Evolutionary conservation across 2,888 invertebrate species (phyloP), one percentile per base, ranked within the genome.

Genomic region (Lapara coniferarum): DNA sequence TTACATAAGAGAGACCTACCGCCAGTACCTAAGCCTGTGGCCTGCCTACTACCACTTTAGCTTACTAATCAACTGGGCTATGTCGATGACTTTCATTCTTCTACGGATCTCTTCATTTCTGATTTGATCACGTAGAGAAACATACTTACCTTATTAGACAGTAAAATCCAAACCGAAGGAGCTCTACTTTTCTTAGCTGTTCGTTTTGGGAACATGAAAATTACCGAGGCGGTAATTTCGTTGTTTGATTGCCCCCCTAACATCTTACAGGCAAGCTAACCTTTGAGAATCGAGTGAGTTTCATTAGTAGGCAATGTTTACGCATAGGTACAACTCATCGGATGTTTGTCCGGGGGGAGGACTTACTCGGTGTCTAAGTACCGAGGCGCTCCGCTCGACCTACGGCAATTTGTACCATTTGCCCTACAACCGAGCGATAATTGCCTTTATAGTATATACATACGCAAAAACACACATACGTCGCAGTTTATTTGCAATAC

Each of bases 381-480:
- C 44, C 46, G 16, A 7, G 69, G 68, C 70, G 70, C 71, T 16
- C 16, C 56, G 66, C 55, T 66, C 66, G 69, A 69, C 69, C 69
- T 69, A 69, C 69, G 66, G 69, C 66, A 69, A 69, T 69, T 69
- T 66, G 51, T 49, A 56, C 13, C 66, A 51, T 66, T 69, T 69
- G 66, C 69, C 66, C 66, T 52, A 30, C 49, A 16, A 51, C 58
- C 58, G 44, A 51, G n/a, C 8, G 59, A 12, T 51, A 51, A 58
- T 46, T 30, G 51, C 4, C 53, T 6, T 37, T 37, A 30, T 30
- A n/a, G 25, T 52, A 46, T 46, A 57, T 30, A 57, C 13, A 37
- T 8, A 30, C 3, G 2, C 51, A 51, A 12, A 51, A 14, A 51
- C 14, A 37, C 51, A 51, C 51, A 14, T 51, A 14, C 51, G 5